These are phyloP conservation scores for Papilio aristodemus DNA, from an alignment of 1,140 invertebrate genomes.

Conservation along the genomic window DNA sequence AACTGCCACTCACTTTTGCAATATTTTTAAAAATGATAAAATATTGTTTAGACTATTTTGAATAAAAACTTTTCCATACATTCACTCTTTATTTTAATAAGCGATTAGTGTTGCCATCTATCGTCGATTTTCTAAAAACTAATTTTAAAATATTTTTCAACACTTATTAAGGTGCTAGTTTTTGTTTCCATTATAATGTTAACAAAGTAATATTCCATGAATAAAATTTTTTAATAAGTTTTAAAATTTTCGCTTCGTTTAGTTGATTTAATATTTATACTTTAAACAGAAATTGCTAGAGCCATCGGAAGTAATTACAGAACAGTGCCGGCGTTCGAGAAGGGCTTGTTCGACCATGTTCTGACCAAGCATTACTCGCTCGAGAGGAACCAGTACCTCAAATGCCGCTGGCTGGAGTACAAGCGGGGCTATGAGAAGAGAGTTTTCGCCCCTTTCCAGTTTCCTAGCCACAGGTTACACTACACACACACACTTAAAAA, in stretches of 20 bases:
- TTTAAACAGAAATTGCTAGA: conserved; percentile 19
- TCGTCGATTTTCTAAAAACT: too few relatives aligned
- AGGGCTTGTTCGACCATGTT: conserved; percentile 49
- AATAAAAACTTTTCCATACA: too few relatives aligned
- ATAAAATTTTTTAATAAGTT: too few relatives aligned
- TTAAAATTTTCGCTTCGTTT: not conserved
- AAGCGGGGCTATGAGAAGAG: conserved; percentile 48
- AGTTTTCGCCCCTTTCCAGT: conserved; percentile 53
- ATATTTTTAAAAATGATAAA: too few relatives aligned
- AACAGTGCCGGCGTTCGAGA: conserved; percentile 55
- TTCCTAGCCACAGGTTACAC: conserved; percentile 51
- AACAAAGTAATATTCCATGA: too few relatives aligned
- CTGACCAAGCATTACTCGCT: conserved; percentile 53
- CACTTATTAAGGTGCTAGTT: too few relatives aligned
- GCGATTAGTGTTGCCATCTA: too few relatives aligned
- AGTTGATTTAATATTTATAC: not conserved
- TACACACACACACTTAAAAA: not conserved
- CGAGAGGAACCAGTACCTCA: conserved; percentile 47
- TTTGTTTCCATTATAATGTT: too few relatives aligned
- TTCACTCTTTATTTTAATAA: too few relatives aligned
- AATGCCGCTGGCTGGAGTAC: conserved; percentile 54
- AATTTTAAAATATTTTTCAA: too few relatives aligned
- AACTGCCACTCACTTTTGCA: too few relatives aligned
- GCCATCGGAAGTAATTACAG: conserved; percentile 40
- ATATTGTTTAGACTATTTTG: too few relatives aligned